A percentile compares a stretch with the other conserved stretches of the same genome.
Evolutionary conservation across 2,888 invertebrate genomes (phyloP).

Genomic region (Terebella lapidaria): DNA sequence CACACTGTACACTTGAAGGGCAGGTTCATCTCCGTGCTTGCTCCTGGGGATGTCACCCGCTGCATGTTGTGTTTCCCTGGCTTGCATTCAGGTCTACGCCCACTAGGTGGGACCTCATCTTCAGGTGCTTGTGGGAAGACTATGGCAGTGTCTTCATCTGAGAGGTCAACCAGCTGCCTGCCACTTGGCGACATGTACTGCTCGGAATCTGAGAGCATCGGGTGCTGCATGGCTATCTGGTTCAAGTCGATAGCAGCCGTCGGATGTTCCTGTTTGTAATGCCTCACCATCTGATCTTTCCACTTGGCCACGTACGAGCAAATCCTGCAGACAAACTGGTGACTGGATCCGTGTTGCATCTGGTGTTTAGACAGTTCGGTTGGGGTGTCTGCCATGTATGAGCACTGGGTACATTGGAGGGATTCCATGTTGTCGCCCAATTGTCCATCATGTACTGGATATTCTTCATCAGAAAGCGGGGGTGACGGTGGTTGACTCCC

Average conservation of each 20-base stretch:
- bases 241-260: background rate
- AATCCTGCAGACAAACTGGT: conserved; percentile 47
- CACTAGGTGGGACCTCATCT: conserved; percentile 10
- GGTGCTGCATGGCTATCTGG: background rate
- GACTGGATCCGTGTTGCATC: conserved; percentile 46
- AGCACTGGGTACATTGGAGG: conserved; percentile 47
- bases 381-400: conserved; percentile 48
- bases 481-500: background rate
- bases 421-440: conserved; percentile 28
- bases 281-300: conserved; percentile 50
- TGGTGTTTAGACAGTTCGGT: conserved; percentile 51
- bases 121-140: conserved; percentile 27
- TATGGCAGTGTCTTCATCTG: conserved; percentile 17
- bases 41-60: background rate
- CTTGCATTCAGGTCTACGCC: background rate
- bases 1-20: conserved; percentile 51
- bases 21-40: conserved; percentile 29
- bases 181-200: background rate
- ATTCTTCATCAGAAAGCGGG: conserved; percentile 1
- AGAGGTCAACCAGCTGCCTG: conserved; percentile 4
- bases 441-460: conserved; percentile 10
- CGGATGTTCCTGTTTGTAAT: conserved; percentile 46
- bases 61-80: background rate
- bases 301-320: conserved; percentile 50
- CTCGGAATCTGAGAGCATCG: background rate